Percentiles rank a stretch among this genome's conserved stretches.
These are phyloP conservation scores for Diadromus collaris DNA, from an alignment of 2,888 invertebrate genomes.

Conservation along the genomic window DNA sequence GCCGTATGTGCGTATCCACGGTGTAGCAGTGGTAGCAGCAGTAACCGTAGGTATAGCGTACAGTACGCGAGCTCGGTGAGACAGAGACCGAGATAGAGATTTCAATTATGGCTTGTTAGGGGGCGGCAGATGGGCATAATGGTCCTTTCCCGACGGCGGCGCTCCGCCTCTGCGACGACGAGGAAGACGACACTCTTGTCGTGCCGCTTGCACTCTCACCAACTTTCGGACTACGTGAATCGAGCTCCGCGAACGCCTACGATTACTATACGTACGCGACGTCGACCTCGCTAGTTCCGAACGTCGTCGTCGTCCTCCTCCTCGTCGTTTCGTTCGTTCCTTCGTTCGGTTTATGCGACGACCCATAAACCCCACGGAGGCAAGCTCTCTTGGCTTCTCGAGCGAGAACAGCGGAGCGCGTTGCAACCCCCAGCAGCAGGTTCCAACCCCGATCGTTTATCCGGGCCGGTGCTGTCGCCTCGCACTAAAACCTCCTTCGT, in stretches of 20 bases:
- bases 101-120: constrained; percentile 79
- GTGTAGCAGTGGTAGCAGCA: constrained; percentile 2
- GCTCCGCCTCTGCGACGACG: constrained; percentile 34
- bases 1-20: constrained; percentile 60
- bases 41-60: constrained; percentile 24
- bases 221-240: constrained; percentile 42
- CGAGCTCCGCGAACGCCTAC: constrained; percentile 45
- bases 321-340: constrained; percentile 30
- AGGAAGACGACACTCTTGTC: constrained; percentile 44
- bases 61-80: constrained; percentile 37
- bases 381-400: constrained; percentile 24
- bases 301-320: constrained; percentile 14
- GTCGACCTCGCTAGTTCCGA: constrained; percentile 9
- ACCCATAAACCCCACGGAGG: constrained; percentile 47
- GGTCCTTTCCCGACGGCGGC: constrained; percentile 61
- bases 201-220: constrained; percentile 32
- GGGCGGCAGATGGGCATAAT: constrained; percentile 78
- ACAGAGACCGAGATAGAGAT: constrained; percentile 71
- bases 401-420: background rate
- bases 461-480: constrained; percentile 48
- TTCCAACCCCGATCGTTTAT: constrained; percentile 55
- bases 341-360: constrained; percentile 50
- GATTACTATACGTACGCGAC: constrained; percentile 14
- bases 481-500: constrained; percentile 54
- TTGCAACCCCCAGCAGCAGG: constrained; percentile 35